Conservation (phyloP, 2,888 invertebrate species). For the Ophonus ardosiacus region DNA sequence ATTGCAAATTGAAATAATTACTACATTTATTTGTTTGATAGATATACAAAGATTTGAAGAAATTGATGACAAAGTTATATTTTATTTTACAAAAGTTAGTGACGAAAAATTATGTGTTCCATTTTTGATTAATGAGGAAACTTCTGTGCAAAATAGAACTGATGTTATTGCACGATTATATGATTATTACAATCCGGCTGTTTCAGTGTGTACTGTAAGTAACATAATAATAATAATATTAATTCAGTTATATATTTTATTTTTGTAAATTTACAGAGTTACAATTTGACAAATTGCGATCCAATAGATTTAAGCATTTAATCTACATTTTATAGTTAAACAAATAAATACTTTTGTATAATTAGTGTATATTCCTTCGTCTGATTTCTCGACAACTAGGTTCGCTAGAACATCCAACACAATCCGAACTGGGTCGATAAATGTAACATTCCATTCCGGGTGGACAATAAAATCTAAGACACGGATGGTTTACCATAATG, state of each 20-base stretch:
- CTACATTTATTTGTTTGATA: conserved; percentile 66
- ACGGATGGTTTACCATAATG: conserved; percentile 68
- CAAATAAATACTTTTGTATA: neutral
- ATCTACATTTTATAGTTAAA: neutral
- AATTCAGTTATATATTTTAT: neutral
- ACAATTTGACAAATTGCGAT: neutral
- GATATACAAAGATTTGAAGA: conserved; percentile 78
- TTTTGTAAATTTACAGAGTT: conserved; percentile 17
- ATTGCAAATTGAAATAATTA: too few species aligned
- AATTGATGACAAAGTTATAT: conserved; percentile 75
- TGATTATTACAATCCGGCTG: conserved; percentile 82
- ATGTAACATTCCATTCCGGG: conserved; percentile 71
- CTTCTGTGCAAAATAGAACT: conserved; percentile 75
- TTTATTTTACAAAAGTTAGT: conserved; percentile 78
- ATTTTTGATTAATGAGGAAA: conserved; percentile 76
- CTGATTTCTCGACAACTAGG: conserved; percentile 40
- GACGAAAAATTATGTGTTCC: conserved; percentile 75
- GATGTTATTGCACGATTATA: conserved; percentile 79
- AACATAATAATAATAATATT: neutral
- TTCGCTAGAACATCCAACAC: conserved; percentile 31
- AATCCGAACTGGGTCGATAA: conserved; percentile 63
- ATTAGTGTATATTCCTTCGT: neutral
- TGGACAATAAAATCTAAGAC: conserved; percentile 70
- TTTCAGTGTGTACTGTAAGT: conserved; percentile 78
- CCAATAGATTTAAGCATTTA: conserved; percentile 17